phyloP scores from a whole-genome alignment of 2,888 invertebrate genomes.

The Calephelis perditalis region DNA sequence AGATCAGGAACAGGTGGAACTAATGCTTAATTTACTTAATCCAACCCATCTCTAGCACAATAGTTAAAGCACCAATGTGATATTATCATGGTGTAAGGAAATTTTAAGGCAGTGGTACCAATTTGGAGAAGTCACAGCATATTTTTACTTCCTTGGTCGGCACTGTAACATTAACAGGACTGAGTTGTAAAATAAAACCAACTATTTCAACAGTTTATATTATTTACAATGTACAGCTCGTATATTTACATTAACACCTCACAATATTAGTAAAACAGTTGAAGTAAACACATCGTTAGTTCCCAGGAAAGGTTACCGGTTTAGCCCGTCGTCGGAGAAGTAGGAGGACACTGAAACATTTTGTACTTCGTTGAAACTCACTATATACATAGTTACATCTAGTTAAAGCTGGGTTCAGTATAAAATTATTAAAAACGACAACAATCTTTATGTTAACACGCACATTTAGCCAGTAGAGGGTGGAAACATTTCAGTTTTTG shows the following conservation, averaged over 20 bases:
- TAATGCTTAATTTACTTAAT: too few species aligned
- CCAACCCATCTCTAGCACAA: too few species aligned
- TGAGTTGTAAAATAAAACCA: not conserved
- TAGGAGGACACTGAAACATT: conserved; percentile 19
- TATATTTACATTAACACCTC: not conserved
- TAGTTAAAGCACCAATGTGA: too few species aligned
- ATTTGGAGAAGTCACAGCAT: too few species aligned
- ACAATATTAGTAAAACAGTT: conserved; percentile 9
- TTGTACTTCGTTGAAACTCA: conserved; percentile 19
- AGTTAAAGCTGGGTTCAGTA: conserved; percentile 8
- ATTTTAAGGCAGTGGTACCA: too few species aligned
- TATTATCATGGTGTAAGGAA: too few species aligned
- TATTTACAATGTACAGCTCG: conserved; percentile 1
- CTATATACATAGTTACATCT: conserved; percentile 9
- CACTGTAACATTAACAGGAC: too few species aligned
- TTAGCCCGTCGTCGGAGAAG: not conserved
- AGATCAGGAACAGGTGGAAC: too few species aligned
- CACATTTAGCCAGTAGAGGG: conserved; percentile 11
- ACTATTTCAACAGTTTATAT: not conserved
- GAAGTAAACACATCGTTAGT: conserved; percentile 18
- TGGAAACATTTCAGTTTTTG: not conserved
- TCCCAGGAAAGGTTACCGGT: not conserved
- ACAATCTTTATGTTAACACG: not conserved
- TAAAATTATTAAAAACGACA: conserved; percentile 16
- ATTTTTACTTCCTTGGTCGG: too few species aligned